Percentiles rank a stretch among this genome's conserved stretches.
Conservation (phyloP, 2,888 invertebrate genomes). For the Ormyrus labotus region DNA sequence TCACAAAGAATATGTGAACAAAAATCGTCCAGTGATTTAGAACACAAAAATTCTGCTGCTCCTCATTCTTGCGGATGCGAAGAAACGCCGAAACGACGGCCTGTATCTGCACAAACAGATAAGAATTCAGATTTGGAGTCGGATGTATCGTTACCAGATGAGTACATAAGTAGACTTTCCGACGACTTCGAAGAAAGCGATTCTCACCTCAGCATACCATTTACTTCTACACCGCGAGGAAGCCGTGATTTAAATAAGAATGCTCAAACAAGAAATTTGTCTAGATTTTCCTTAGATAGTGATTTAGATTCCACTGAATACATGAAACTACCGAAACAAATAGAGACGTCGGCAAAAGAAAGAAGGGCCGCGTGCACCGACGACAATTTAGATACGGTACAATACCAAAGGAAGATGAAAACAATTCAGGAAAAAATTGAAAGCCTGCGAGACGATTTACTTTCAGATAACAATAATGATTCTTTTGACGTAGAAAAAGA, state of each 20-base stretch:
- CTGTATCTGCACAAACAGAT: too few species aligned
- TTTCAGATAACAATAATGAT: constrained; percentile 2
- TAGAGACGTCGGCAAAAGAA: background rate
- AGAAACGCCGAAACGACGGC: too few species aligned
- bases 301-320: constrained; percentile 26
- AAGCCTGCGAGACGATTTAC: constrained; percentile 30
- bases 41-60: background rate
- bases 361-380: background rate
- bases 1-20: background rate
- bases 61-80: too few species aligned
- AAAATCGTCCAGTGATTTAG: background rate
- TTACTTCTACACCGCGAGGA: constrained; percentile 25
- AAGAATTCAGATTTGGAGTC: too few species aligned
- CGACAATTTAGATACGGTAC: background rate
- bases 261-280: background rate
- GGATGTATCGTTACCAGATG: too few species aligned
- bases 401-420: background rate
- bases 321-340: constrained; percentile 1
- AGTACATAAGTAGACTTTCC: too few species aligned
- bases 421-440: constrained; percentile 42
- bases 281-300: background rate
- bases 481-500: background rate
- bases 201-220: background rate
- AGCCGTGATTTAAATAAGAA: background rate
- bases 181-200: too few species aligned